Evolutionary conservation across 1,140 invertebrate species (phyloP).

Genomic region (Cotesia chilonis): DNA sequence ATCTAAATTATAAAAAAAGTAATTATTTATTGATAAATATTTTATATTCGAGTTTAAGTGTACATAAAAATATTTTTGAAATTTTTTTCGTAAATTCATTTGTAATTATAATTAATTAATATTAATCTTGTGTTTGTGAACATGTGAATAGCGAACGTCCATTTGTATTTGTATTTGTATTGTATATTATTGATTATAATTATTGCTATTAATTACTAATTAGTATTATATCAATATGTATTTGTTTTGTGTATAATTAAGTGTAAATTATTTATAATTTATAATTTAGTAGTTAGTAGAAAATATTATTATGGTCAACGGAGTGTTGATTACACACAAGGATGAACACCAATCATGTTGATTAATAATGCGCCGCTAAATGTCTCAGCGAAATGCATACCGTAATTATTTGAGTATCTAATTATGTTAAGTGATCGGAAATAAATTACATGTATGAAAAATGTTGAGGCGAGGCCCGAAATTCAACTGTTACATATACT

Average conservation of each 20-base stretch:
- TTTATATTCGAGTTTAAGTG: too few relatives aligned
- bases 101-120: not conserved
- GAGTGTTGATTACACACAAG: conserved; percentile 61
- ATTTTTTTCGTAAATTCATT: not conserved
- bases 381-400: conserved; percentile 38
- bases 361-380: conserved; percentile 59
- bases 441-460: conserved; percentile 40
- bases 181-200: too few relatives aligned
- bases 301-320: conserved; percentile 61
- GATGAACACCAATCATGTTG: conserved; percentile 67
- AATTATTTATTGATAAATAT: too few relatives aligned
- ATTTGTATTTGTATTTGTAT: too few relatives aligned
- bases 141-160: too few relatives aligned
- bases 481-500: conserved; percentile 65
- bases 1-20: conserved; percentile 7
- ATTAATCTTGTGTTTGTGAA: too few relatives aligned
- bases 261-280: conserved; percentile 48
- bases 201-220: too few relatives aligned
- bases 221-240: conserved; percentile 23
- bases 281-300: conserved; percentile 61
- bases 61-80: too few relatives aligned
- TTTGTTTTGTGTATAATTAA: not conserved
- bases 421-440: not conserved
- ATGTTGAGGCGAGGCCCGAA: conserved; percentile 56
- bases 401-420: conserved; percentile 31